A percentile compares a stretch with the other conserved stretches of the same genome.
Conservation (phyloP, 2,113 vertebrate genomes). For the Astatotilapia flaviijosephi region DNA sequence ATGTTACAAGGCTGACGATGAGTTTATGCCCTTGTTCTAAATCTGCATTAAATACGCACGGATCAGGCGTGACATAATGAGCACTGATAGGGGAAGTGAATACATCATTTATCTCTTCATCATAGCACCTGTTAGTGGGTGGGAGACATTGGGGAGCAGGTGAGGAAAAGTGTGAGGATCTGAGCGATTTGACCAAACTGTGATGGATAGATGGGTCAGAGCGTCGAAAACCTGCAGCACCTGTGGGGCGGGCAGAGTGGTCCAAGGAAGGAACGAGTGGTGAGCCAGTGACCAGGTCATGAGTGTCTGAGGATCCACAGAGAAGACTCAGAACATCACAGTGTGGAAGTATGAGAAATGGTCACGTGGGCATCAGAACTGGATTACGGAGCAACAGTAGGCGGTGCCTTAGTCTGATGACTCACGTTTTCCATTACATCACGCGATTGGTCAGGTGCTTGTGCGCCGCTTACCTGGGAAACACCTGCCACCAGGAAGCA, state of each 20-base stretch:
- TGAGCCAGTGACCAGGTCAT: neutral
- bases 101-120: accelerated
- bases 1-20: neutral
- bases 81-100: neutral
- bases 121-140: neutral
- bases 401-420: neutral
- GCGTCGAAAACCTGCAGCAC: neutral
- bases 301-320: neutral
- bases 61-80: neutral
- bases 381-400: neutral
- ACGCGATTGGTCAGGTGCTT: neutral
- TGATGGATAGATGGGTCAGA: neutral
- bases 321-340: neutral
- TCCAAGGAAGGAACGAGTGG: accelerated
- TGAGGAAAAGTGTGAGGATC: neutral
- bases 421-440: neutral
- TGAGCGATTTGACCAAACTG: neutral
- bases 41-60: neutral
- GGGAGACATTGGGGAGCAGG: neutral
- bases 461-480: accelerated
- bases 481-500: accelerated
- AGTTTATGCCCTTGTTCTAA: neutral
- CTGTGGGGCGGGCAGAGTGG: neutral
- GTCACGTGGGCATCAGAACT: neutral
- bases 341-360: neutral